These are phyloP conservation scores for Chelmon rostratus DNA, from an alignment of 2,797 vertebrate genomes.

Conservation along the genomic window DNA sequence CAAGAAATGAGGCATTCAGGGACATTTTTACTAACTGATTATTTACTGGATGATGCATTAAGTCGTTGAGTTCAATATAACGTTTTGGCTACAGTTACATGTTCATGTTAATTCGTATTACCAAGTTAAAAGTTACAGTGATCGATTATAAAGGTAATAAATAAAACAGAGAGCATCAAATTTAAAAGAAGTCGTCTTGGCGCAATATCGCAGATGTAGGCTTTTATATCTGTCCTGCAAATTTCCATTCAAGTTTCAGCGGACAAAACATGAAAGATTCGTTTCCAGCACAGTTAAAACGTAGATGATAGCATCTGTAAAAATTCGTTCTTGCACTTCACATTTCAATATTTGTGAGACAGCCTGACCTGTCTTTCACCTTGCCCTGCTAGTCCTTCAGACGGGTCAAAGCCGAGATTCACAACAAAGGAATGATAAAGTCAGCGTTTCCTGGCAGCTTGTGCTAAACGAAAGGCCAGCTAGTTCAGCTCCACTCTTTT, in stretches of 20 bases:
- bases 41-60: not conserved
- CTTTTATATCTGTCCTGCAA: not conserved
- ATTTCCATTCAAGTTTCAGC: not conserved
- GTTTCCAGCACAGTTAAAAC: not conserved
- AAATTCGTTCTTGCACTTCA: slow-evolving; percentile 58
- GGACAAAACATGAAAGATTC: not conserved
- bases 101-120: not conserved
- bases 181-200: not conserved
- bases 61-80: not conserved
- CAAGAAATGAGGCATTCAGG: not conserved
- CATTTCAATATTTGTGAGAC: slow-evolving; percentile 94
- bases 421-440: slow-evolving; percentile 96
- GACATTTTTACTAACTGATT: not conserved
- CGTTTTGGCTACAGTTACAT: not conserved
- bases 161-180: not conserved
- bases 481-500: slow-evolving; percentile 30
- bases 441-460: slow-evolving; percentile 85
- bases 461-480: slow-evolving; percentile 48
- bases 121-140: not conserved
- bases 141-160: not conserved
- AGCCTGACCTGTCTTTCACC: slow-evolving; percentile 98
- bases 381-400: slow-evolving; percentile 91
- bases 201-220: not conserved
- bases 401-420: slow-evolving; percentile 97
- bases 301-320: not conserved